These are phyloP conservation scores for Gambusia yucatana DNA, from an alignment of 2,797 vertebrate genomes.

Conservation along the genomic window DNA sequence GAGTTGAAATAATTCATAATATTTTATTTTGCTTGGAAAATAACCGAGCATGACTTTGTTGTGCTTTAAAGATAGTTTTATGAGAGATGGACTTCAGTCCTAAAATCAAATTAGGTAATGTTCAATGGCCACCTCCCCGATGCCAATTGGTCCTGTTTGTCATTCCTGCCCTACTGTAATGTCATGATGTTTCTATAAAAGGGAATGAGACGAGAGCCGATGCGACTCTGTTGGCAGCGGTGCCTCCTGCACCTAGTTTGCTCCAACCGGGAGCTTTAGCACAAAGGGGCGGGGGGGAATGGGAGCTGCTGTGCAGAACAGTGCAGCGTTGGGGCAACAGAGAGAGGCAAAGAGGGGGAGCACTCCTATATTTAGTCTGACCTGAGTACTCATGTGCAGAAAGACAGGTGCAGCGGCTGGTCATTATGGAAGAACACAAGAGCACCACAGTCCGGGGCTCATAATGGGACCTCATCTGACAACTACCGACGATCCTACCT, in stretches of 20 bases:
- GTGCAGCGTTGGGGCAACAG: slow-evolving; percentile 49
- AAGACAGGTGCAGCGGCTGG: slow-evolving; percentile 81
- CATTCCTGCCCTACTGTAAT: slow-evolving; percentile 67
- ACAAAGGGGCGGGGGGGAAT: slow-evolving; percentile 15
- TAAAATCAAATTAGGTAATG: slow-evolving; percentile 53
- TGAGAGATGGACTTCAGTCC: slow-evolving; percentile 32
- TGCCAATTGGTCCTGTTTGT: slow-evolving; percentile 69
- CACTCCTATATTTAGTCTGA: slow-evolving; percentile 79
- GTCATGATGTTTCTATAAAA: slow-evolving; percentile 77
- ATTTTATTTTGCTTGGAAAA: slow-evolving; percentile 1
- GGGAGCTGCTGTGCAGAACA: slow-evolving; percentile 28
- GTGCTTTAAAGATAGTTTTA: slow-evolving; percentile 46
- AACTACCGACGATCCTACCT: slow-evolving; percentile 62
- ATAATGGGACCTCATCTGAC: slow-evolving; percentile 78
- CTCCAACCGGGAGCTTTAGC: slow-evolving; percentile 45
- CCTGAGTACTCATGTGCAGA: slow-evolving; percentile 73
- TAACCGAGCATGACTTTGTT: slow-evolving; percentile 11
- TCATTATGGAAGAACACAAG: slow-evolving; percentile 80
- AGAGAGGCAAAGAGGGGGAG: slow-evolving; percentile 54
- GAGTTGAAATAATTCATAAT: not conserved
- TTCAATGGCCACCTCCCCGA: slow-evolving; percentile 51
- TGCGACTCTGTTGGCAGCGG: slow-evolving; percentile 40
- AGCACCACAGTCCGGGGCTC: slow-evolving; percentile 61
- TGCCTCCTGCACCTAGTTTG: slow-evolving; percentile 32
- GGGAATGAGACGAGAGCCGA: slow-evolving; percentile 47